These are phyloP conservation scores for Lates japonicus DNA, from an alignment of 2,797 vertebrate genomes.

Conservation along the genomic window DNA sequence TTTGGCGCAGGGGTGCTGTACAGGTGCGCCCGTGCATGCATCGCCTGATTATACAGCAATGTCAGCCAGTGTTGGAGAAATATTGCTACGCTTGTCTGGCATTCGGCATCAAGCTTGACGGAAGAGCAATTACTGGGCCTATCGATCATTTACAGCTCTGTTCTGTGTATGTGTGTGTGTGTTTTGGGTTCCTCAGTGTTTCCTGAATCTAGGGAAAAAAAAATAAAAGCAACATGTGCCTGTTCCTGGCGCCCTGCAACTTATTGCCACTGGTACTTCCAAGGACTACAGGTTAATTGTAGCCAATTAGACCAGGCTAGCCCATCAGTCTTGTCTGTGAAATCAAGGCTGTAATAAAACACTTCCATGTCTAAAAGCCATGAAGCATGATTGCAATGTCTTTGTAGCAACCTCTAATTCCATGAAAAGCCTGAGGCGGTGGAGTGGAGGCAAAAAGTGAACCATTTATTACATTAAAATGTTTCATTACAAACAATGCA, in stretches of 20 bases:
- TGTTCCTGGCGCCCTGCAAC: conserved; percentile 30
- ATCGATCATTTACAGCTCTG: conserved; percentile 67
- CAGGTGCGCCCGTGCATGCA: conserved; percentile 70
- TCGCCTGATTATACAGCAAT: conserved; percentile 79
- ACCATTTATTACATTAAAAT: conserved; percentile 90
- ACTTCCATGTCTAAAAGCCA: conserved; percentile 21
- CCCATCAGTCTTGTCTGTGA: too few species aligned
- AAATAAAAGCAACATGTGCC: conserved; percentile 7
- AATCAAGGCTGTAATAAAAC: conserved; percentile 21
- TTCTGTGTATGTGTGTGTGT: conserved; percentile 29
- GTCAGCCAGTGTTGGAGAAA: conserved; percentile 73
- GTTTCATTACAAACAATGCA: conserved; percentile 98
- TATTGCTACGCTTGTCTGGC: too few species aligned
- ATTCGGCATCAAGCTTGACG: conserved; percentile 65
- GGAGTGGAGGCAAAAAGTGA: conserved; percentile 83
- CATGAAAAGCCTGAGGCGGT: conserved; percentile 20
- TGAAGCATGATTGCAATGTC: conserved; percentile 3
- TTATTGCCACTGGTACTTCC: background rate
- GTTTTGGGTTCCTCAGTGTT: conserved; percentile 31
- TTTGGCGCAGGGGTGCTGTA: conserved; percentile 28
- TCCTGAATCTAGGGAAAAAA: conserved; percentile 6
- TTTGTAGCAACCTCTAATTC: conserved; percentile 15
- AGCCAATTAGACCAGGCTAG: conserved; percentile 47
- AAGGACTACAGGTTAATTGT: conserved; percentile 2
- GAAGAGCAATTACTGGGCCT: conserved; percentile 73